Conservation (phyloP, 1,140 invertebrate species). For the Sminthurides bifidus region DNA sequence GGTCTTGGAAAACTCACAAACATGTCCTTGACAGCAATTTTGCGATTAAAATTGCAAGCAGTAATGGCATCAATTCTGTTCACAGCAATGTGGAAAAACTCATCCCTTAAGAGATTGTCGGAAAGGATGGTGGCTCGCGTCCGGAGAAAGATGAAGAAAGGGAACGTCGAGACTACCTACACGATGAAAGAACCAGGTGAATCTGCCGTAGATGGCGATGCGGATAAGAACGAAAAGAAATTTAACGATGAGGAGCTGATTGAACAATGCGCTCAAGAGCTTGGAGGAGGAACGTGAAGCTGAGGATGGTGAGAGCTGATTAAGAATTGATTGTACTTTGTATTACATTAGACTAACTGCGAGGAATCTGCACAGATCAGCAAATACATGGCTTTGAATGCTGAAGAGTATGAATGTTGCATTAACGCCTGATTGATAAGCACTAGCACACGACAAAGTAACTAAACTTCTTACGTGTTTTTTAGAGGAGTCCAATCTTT, state of each 20-base stretch:
- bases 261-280: conserved; percentile 3
- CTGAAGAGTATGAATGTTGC: too few species aligned
- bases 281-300: neutral
- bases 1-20: conserved; percentile 4
- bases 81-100: conserved; percentile 31
- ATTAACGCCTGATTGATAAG: too few species aligned
- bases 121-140: conserved; percentile 21
- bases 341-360: too few species aligned
- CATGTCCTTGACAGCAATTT: too few species aligned
- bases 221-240: neutral
- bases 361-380: too few species aligned
- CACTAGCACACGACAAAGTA: too few species aligned
- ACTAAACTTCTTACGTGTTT: too few species aligned
- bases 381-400: too few species aligned
- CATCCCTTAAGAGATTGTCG: conserved; percentile 16
- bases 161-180: conserved; percentile 14
- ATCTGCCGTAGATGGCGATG: neutral
- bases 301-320: conserved; percentile 3
- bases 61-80: too few species aligned
- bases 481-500: conserved; percentile 22
- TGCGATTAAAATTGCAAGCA: too few species aligned
- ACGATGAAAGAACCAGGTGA: conserved; percentile 3
- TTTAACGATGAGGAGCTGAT: neutral
- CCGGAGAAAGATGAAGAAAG: conserved; percentile 2
- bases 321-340: too few species aligned